phyloP scores from a whole-genome alignment of 2,888 invertebrate species.

The Hypena proboscidalis region DNA sequence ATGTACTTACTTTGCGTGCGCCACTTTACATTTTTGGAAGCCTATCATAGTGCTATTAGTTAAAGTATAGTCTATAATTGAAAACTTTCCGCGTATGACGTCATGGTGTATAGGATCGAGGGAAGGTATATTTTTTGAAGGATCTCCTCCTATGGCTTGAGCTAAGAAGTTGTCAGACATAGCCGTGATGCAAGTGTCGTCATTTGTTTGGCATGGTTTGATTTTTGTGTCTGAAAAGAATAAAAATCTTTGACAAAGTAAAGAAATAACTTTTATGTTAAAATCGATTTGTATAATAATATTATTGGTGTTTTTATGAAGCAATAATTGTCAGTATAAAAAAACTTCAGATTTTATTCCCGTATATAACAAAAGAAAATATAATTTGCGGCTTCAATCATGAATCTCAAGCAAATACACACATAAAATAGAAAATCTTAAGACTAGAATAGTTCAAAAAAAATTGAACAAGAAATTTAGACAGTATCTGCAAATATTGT shows the following conservation, averaged over 20 bases:
- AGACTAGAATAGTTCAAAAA: no score
- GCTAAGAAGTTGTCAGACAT: not conserved
- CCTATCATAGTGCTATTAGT: conserved; percentile 1
- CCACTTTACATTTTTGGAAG: not conserved
- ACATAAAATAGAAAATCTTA: no score
- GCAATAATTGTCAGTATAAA: no score
- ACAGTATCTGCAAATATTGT: no score
- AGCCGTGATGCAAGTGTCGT: not conserved
- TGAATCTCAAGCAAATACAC: no score
- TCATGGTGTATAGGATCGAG: conserved; percentile 1
- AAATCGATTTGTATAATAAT: no score
- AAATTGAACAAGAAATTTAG: no score
- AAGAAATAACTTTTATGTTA: no score
- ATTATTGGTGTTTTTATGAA: no score
- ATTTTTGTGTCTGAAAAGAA: not conserved
- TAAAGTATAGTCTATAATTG: conserved; percentile 2
- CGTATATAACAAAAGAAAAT: no score
- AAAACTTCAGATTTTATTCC: no score
- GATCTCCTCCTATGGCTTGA: not conserved
- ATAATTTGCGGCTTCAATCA: no score
- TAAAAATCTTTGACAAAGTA: conserved; percentile 1
- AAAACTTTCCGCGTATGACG: not conserved
- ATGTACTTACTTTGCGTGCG: not conserved
- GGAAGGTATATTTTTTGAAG: not conserved
- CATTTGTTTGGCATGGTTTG: conserved; percentile 1